Evolutionary conservation across 2,888 invertebrate genomes (phyloP).

Genomic region (Aethes cnicana): DNA sequence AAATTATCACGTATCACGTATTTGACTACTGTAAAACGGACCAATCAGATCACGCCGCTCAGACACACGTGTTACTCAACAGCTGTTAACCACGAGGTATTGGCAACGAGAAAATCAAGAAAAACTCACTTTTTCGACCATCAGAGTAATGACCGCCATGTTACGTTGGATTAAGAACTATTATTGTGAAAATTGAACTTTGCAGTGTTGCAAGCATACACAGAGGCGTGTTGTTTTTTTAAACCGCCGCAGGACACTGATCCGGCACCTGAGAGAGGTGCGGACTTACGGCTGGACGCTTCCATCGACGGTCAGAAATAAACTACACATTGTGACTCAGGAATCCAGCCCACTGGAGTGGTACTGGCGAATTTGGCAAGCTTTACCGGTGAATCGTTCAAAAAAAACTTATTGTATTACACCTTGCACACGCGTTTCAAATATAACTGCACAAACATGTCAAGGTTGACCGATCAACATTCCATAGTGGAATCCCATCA

Average conservation of each 20-base stretch:
- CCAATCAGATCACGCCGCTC: slow-evolving; percentile 17
- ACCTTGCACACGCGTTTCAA: slow-evolving; percentile 53
- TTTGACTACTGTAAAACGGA: slow-evolving; percentile 15
- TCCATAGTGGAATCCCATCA: slow-evolving; percentile 1
- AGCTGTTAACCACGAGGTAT: slow-evolving; percentile 26
- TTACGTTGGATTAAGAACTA: slow-evolving; percentile 3
- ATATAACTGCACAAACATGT: slow-evolving; percentile 61
- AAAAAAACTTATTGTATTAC: slow-evolving; percentile 41
- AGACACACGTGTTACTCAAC: slow-evolving; percentile 23
- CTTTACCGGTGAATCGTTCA: slow-evolving; percentile 43
- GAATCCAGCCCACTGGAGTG: slow-evolving; percentile 47
- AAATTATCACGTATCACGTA: slow-evolving; percentile 19
- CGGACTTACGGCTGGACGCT: slow-evolving; percentile 21
- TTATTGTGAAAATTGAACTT: slow-evolving; percentile 1
- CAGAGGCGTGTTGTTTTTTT: slow-evolving; percentile 3
- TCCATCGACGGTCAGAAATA: slow-evolving; percentile 28
- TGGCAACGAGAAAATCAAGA: slow-evolving; percentile 16
- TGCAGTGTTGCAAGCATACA: slow-evolving; percentile 15
- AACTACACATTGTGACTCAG: slow-evolving; percentile 38
- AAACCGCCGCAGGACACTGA: slow-evolving; percentile 5
- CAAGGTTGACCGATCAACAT: slow-evolving; percentile 47
- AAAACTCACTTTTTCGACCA: slow-evolving; percentile 29
- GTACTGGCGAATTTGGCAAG: slow-evolving; percentile 57
- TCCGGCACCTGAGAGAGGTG: slow-evolving; percentile 23
- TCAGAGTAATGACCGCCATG: slow-evolving; percentile 27